Evolutionary conservation across 2,797 vertebrate genomes (phyloP), one percentile per base, ranked within the genome.

Genomic region (Acridotheres tristis): DNA sequence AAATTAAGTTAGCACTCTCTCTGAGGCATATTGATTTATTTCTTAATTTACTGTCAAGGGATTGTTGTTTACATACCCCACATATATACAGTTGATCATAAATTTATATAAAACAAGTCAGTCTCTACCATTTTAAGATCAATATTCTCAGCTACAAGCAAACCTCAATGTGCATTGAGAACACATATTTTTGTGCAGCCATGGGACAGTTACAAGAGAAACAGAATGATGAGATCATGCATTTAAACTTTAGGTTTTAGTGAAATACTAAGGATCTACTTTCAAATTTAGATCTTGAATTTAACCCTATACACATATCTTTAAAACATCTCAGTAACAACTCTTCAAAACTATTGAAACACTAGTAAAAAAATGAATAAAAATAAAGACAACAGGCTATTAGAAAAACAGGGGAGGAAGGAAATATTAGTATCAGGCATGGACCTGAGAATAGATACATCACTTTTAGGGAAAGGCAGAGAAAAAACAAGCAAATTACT

Each of bases 1-100:
- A 86, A 96, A 94, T 67, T 88, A 80, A 80, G 38, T 85, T 73
- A 93, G 57, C 54, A 62, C n/a, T 55, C 34, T 53, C 59, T 85
- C 80, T 89, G 40, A 84, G 29, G 21, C 16, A 63, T 53, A 77
- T 81, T 86, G 71, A 82, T 78, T 71, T 85, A 75, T 61, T 75
- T 79, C 26, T 61, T 90, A 66, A 38, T 81, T 93, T 86, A 40
- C 14, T 92, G 32, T 82, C 51, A 78, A 85, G 63, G 3, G 25
- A 50, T 59, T 79, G 57, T 63, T 80, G 25, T 91, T 86, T 76
- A 43, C 48, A 53, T 81, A 40, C 2, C 40, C 45, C 27, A 63
- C 22, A 17, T 72, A 71, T 50, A 68, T 62, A 55, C 26, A 83
- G 29, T 27, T 81, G 72, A 57, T 79, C 18, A 36, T 72, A 88